Evolutionary conservation across 2,888 invertebrate genomes (phyloP).

Genomic region (Bellardia pandia): DNA sequence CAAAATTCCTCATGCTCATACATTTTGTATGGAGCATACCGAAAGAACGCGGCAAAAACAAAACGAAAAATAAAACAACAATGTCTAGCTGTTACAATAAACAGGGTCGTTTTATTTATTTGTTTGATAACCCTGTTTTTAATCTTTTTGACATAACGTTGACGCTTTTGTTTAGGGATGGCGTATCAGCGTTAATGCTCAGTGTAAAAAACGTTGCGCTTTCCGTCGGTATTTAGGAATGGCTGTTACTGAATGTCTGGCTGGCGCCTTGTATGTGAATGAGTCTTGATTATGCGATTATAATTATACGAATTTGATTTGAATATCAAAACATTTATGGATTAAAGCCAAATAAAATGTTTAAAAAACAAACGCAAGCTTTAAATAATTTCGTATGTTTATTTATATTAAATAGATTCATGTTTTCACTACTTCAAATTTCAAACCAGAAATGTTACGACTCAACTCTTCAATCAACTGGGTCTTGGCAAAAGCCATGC

Average conservation of each 20-base stretch:
- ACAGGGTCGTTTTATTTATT: no score
- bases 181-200: no score
- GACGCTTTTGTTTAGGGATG: no score
- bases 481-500: constrained; percentile 92
- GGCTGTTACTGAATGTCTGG: background rate
- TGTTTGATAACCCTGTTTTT: no score
- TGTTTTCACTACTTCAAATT: constrained; percentile 85
- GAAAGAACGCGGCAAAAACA: no score
- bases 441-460: constrained; percentile 86
- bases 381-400: constrained; percentile 29
- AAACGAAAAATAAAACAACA: no score
- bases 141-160: no score
- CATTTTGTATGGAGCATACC: no score
- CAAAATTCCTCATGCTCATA: no score
- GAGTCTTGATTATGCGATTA: constrained; percentile 57
- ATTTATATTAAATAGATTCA: constrained; percentile 32
- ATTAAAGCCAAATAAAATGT: constrained; percentile 36
- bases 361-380: constrained; percentile 11
- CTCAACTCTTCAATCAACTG: constrained; percentile 89
- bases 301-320: constrained; percentile 57
- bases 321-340: constrained; percentile 59
- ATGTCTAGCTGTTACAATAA: no score
- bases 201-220: no score
- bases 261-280: constrained; percentile 64
- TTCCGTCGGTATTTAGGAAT: no score